Evolutionary conservation across 2,888 invertebrate genomes (phyloP), one percentile per base, ranked within the genome.

Genomic region (Volucella inflata): DNA sequence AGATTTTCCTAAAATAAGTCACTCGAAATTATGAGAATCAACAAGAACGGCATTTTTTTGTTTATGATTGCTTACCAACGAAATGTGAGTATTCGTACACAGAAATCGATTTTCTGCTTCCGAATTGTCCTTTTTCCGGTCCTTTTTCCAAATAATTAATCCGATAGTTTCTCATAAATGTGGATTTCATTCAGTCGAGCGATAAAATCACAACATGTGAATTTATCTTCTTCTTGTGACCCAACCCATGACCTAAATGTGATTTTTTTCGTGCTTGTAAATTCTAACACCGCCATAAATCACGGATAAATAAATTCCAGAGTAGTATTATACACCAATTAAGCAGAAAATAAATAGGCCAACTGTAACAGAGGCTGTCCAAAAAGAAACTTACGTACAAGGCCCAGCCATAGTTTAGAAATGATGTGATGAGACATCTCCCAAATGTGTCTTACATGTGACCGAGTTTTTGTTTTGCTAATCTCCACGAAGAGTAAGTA

Each of bases 241-340:
- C 30, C 30, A 30, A 30, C 30, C 30, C 30, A 30, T 30, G 30
- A 30, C 30, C 30, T 6, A 30, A 30, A 30, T 30, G 30, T 6
- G 4, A 6, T 21, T 30, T 30, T 30, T 30, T 30, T 30, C 6
- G n/a, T 30, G 30, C 30, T 30, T 4, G 30, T 6, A 30, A 30
- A 30, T 30, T 6, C 30, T 6, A 6, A 30, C 6, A 3, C 30
- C 6, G 1, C 6, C 30, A 71, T 70, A 70, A 71, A 60, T 60
- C 59, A 57, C 10, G 8, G 40, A 59, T 57, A 16, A 70, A 70
- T 48, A 60, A 76, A 10, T 44, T 53, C 44, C 30, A 17, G 70
- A 64, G 6, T 78, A 64, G 55, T 57, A 70, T 53, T 71, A 64
- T 53, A 6, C 53, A 62, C 62, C 48, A 55, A 14, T 62, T 70